Percentiles rank a stretch among this genome's conserved stretches.
phyloP scores from a whole-genome alignment of 2,888 invertebrate species.

The Oligia fasciuncula region DNA sequence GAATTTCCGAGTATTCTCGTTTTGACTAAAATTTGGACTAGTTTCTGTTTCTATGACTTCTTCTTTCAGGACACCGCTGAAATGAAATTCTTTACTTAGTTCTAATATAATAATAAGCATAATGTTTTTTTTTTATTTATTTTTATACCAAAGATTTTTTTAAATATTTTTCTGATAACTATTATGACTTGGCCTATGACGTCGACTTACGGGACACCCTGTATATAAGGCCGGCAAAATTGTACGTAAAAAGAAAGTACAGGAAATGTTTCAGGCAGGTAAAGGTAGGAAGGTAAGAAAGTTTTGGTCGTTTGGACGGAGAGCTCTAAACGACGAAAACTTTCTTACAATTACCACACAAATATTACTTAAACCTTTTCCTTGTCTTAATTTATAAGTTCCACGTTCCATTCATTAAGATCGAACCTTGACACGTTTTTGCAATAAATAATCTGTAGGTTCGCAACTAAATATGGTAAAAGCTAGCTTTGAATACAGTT shows the following conservation, averaged over 20 bases:
- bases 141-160: too few species aligned
- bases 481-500: slow-evolving; percentile 37
- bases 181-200: too few species aligned
- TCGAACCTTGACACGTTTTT: slow-evolving; percentile 43
- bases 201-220: too few species aligned
- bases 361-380: too few species aligned
- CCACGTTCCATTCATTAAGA: slow-evolving; percentile 4
- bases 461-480: slow-evolving; percentile 44
- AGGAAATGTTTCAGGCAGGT: neutral
- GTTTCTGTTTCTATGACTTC: slow-evolving; percentile 74
- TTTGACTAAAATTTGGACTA: slow-evolving; percentile 73
- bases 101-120: neutral
- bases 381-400: slow-evolving; percentile 3
- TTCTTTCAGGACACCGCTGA: slow-evolving; percentile 84
- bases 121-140: too few species aligned
- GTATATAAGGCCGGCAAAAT: too few species aligned
- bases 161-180: too few species aligned
- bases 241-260: neutral
- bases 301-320: neutral
- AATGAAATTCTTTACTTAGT: slow-evolving; percentile 62
- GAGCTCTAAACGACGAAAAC: neutral
- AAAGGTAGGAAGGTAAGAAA: too few species aligned
- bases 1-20: slow-evolving; percentile 73
- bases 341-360: neutral
- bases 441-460: slow-evolving; percentile 21